Base-by-base conservation (phyloP, 2,888 invertebrate species). In the Apamea epomidion region DNA sequence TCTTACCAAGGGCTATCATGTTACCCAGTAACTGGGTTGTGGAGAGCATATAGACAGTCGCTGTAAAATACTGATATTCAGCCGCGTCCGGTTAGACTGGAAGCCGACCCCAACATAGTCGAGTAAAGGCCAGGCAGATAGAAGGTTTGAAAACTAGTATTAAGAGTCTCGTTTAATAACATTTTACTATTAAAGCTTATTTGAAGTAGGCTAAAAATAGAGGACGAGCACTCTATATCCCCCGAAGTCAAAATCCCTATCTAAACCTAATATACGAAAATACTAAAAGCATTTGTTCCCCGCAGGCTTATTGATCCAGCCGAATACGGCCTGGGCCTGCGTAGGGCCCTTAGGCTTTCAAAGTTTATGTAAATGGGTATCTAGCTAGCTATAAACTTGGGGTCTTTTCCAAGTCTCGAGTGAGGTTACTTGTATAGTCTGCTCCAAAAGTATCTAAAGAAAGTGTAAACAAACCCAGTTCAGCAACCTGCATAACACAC, bases 231-330 rank as follows among this genome's bases (percentile, higher is more conserved):
- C 67, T 78, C 58, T 78, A 51, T 42, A 45, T 72, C 62, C 62
- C 37, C 4, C 7, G 16, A 37, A 48, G 37, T 58, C 64, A 69
- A 69, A 37, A 51, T 54, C 45, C 21, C 16, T 64, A 69, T 64
- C 78, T 25, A 37, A 71, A 72, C 37, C 72, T 78, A 29, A 42
- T 67, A 62, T 25, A 83, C 58, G 25, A 18, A 21, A 70, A 76
- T 21, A 37, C 54, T 82, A 69, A 83, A 72, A 82, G 79, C 62
- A 64, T 69, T 83, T 64, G 51, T 64, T 72, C 29, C 64, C 29
- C 32, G 25, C 37, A 2, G n/a, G 21, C 25, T 21, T 83, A 82
- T 84, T 84, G 84, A 82, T 84, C 69, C 62, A 45, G 37, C 58
- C 12, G 42, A 45, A 51, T 54, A 8, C 1, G n/a, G 51, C 21